phyloP scores from a whole-genome alignment of 1,140 invertebrate genomes.

The Ptiloglossa arizonensis region DNA sequence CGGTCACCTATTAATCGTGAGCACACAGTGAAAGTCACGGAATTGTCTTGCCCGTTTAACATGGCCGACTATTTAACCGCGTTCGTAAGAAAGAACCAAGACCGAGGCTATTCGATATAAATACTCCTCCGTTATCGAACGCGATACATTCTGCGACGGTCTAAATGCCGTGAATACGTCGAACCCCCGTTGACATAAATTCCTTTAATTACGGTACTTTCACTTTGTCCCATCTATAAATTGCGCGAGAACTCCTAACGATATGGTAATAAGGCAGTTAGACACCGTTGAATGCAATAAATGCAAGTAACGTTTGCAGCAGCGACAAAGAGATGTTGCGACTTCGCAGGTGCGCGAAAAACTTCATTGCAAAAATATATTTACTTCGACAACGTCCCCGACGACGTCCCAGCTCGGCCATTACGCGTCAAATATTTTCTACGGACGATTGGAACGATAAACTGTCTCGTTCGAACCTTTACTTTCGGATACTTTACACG shows the following conservation, averaged over 20 bases:
- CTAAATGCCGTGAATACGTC: not conserved
- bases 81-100: not conserved
- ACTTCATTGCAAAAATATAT: too few relatives aligned
- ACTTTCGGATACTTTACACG: too few relatives aligned
- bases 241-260: constrained; percentile 7
- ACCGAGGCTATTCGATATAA: not conserved
- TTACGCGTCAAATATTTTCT: too few relatives aligned
- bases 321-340: not conserved
- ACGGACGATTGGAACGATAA: too few relatives aligned
- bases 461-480: too few relatives aligned
- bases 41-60: not conserved
- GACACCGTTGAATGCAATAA: constrained; percentile 15
- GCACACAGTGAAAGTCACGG: not conserved
- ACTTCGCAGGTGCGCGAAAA: too few relatives aligned
- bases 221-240: constrained; percentile 1
- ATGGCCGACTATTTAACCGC: not conserved
- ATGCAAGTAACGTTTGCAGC: constrained; percentile 9
- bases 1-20: constrained; percentile 3
- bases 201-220: not conserved
- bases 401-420: too few relatives aligned
- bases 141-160: not conserved
- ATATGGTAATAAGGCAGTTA: constrained; percentile 23
- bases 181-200: not conserved
- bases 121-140: not conserved
- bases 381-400: too few relatives aligned